A percentile compares a stretch with the other conserved stretches of the same genome.
These are phyloP conservation scores for Erpornis zantholeuca DNA, from an alignment of 2,113 vertebrate genomes.

Conservation along the genomic window DNA sequence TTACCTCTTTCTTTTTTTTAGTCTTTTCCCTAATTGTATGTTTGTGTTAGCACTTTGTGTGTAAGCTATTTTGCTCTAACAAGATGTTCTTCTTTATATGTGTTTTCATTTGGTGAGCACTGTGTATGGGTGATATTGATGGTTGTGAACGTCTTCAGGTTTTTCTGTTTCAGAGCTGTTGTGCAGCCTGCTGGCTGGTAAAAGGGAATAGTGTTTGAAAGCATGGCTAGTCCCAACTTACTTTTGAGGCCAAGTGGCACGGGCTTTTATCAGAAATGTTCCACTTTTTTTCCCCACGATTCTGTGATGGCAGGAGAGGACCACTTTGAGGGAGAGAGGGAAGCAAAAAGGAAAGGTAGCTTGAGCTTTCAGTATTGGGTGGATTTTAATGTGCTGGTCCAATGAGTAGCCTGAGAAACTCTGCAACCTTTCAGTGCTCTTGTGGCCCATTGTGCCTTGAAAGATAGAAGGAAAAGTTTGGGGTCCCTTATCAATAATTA, in stretches of 20 bases:
- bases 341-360: background rate
- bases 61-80: background rate
- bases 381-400: background rate
- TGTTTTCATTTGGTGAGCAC: background rate
- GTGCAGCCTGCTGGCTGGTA: background rate
- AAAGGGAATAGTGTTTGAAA: background rate
- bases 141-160: background rate
- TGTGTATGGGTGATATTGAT: background rate
- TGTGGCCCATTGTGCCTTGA: background rate
- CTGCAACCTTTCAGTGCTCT: background rate
- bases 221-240: background rate
- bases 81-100: background rate
- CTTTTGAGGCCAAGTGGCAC: accelerated
- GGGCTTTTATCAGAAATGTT: accelerated
- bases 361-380: background rate
- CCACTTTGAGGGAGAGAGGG: background rate
- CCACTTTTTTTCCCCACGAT: background rate
- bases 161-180: background rate
- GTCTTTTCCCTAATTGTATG: background rate
- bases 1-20: background rate
- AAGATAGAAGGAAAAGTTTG: background rate
- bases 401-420: background rate
- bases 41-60: background rate
- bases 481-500: background rate
- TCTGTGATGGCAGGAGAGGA: background rate